Evolutionary conservation across 2,888 invertebrate genomes (phyloP).

Genomic region (Synergus japonicus): DNA sequence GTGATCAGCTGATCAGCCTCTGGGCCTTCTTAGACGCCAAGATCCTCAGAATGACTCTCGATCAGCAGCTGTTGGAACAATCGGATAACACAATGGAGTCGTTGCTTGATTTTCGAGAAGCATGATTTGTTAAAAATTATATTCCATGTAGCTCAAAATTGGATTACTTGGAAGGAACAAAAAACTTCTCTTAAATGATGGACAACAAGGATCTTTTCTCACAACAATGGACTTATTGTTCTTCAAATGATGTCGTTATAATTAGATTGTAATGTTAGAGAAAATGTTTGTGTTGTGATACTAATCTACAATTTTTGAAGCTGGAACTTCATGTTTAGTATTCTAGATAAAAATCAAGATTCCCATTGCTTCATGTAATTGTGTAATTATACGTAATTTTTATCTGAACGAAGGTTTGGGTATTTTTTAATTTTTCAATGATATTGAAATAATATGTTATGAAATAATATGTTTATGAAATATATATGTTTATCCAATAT

Average conservation of each 20-base stretch:
- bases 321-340: not conserved
- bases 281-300: not conserved
- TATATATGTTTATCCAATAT: not conserved
- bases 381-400: not conserved
- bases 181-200: not conserved
- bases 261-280: not conserved
- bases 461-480: not conserved
- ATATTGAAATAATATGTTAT: too few species aligned
- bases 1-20: constrained; percentile 55
- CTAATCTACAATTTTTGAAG: not conserved
- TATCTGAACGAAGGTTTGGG: not conserved
- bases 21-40: constrained; percentile 17
- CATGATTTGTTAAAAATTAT: constrained; percentile 23
- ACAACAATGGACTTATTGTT: not conserved
- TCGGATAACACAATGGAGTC: constrained; percentile 10
- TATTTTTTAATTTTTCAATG: not conserved
- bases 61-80: constrained; percentile 38
- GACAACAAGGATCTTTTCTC: not conserved
- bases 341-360: not conserved
- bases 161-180: not conserved
- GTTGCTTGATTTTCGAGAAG: constrained; percentile 23
- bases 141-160: not conserved
- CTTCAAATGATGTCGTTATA: not conserved
- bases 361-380: not conserved
- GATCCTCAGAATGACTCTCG: constrained; percentile 12